Evolutionary conservation across 2,113 vertebrate genomes (phyloP).

Genomic region (Cyprinus carpio): DNA sequence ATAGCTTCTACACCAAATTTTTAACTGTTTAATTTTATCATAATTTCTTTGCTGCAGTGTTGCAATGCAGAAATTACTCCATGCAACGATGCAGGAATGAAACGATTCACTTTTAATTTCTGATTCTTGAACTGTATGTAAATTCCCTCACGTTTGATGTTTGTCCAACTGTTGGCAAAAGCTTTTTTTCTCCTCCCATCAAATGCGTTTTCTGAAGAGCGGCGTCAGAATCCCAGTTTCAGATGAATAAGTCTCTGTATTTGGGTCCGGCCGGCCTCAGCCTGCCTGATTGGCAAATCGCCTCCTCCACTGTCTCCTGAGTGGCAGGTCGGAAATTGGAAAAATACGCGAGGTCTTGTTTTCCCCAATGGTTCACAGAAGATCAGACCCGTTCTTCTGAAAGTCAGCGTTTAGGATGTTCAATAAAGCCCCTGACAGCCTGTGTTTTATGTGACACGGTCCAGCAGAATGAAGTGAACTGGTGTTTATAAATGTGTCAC

Average conservation of each 20-base stretch:
- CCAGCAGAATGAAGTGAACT: constrained; percentile 9
- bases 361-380: constrained; percentile 51
- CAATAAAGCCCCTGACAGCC: constrained; percentile 38
- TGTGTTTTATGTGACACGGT: constrained; percentile 53
- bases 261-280: neutral
- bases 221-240: neutral
- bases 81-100: neutral
- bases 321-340: constrained; percentile 79
- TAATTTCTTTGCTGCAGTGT: too few relatives aligned
- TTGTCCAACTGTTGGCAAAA: neutral
- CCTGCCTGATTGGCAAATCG: constrained; percentile 68
- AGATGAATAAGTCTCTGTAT: neutral
- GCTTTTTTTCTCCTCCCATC: neutral
- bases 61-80: neutral
- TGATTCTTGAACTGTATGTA: too few relatives aligned
- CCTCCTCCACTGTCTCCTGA: constrained; percentile 54
- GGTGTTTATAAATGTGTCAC: neutral
- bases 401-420: constrained; percentile 2
- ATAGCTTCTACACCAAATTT: too few relatives aligned
- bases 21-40: too few relatives aligned
- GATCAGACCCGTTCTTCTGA: constrained; percentile 59
- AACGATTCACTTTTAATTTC: neutral
- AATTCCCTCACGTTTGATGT: neutral
- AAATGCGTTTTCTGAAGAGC: neutral
- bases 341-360: constrained; percentile 66